Evolutionary conservation across 2,888 invertebrate species (phyloP), one percentile per base, ranked within the genome.

Genomic region (Trichacis sp.): DNA sequence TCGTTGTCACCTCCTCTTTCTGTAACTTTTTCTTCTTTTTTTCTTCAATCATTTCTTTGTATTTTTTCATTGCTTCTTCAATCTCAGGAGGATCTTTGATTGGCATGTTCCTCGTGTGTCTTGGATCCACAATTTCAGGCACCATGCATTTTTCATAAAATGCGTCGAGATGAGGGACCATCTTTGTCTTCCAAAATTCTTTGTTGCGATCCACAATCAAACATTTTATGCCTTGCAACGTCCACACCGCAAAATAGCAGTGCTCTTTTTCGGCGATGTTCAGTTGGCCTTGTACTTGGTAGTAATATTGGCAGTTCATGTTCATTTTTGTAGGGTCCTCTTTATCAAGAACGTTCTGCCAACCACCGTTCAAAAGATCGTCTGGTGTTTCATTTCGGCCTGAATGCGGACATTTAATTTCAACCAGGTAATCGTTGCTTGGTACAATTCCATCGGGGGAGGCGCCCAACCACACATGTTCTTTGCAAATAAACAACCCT

Each of bases 281-380:
- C 29, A 64, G 33, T 29, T 65, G 56, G 9, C 62, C 62, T 42
- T 62, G 62, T 17, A 65, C 43, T 59, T 62, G 64, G 46, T 65
- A 65, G 48, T 59, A 65, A 49, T 65, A 54, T 9, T 52, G 29
- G 38, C 64, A 55, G 1, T 12, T 49, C 20, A 47, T 24, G 15
- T 51, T 62, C 18, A 68, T 42, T 33, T 45, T 4, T 5, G 17
- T 4, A 15, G 3, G 3, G 8, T 24, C 24, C 8, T 24, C 8
- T 5, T 3, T 8, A 24, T 24, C 24, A 24, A 24, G 24, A 3
- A 24, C 3, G 8, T 24, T 24, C 8, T 3, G 8, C 24, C 24
- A 24, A 24, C 8, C 3, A 8, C 4, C 8, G 24, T 8, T 24
- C 24, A 24, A 24, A 5, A 24, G 4, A 3, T 24, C 24, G 8